Evolutionary conservation across 2,113 vertebrate genomes (phyloP).

Genomic region (Poecile atricapillus): DNA sequence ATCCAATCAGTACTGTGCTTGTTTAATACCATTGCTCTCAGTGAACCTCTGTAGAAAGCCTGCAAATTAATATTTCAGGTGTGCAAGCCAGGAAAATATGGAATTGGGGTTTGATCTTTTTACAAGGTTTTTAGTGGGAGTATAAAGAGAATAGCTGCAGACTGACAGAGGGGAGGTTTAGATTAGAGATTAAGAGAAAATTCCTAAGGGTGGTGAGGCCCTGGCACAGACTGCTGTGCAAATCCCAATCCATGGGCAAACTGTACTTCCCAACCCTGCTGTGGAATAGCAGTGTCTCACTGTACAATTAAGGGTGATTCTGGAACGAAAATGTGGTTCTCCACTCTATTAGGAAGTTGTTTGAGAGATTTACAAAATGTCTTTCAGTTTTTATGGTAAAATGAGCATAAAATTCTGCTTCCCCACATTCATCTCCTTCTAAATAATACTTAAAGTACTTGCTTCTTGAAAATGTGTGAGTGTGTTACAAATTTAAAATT

Average conservation of each 20-base stretch:
- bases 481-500: background rate
- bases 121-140: background rate
- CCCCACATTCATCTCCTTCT: background rate
- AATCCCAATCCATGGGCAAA: background rate
- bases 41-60: background rate
- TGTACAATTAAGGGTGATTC: background rate
- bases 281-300: background rate
- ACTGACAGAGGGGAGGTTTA: background rate
- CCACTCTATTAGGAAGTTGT: background rate
- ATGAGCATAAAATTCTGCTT: slow-evolving; percentile 25
- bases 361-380: background rate
- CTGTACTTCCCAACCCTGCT: background rate
- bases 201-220: background rate
- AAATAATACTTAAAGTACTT: background rate
- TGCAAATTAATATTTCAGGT: background rate
- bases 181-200: background rate
- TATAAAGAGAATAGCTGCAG: background rate
- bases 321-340: background rate
- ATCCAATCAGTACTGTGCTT: background rate
- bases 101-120: background rate
- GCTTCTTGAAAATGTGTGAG: background rate
- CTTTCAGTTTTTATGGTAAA: background rate
- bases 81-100: background rate
- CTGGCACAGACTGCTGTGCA: background rate
- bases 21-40: background rate